Evolutionary conservation across 2,113 vertebrate genomes (phyloP).

Genomic region (Notarius quadriscutis): DNA sequence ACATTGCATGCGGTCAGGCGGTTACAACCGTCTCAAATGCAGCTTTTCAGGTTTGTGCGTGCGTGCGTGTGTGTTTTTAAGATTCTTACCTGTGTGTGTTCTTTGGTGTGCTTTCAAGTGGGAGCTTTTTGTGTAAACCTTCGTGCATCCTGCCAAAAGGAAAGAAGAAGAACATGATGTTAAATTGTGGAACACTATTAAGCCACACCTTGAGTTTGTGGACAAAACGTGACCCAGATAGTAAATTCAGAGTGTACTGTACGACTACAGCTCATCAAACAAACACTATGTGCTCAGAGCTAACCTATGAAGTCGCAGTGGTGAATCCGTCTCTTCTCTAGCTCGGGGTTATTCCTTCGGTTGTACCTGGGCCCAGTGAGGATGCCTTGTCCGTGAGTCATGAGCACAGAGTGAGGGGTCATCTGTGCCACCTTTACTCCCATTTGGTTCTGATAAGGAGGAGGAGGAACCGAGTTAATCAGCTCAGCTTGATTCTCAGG

Average conservation of each 20-base stretch:
- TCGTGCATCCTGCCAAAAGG: conserved; percentile 79
- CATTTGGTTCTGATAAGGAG: conserved; percentile 76
- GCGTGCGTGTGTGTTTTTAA: neutral
- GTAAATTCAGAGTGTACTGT: neutral
- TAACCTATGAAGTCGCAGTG: conserved; percentile 85
- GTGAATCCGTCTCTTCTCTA: conserved; percentile 90
- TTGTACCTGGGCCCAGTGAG: conserved; percentile 85
- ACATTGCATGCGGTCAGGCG: conserved; percentile 44
- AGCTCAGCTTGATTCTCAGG: conserved; percentile 82
- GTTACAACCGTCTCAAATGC: conserved; percentile 41
- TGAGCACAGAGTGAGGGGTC: conserved; percentile 68
- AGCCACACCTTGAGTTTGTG: conserved; percentile 3
- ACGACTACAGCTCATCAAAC: neutral
- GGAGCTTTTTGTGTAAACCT: conserved; percentile 95
- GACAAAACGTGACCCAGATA: neutral
- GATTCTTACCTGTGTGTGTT: conserved; percentile 86
- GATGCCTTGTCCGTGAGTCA: conserved; percentile 78
- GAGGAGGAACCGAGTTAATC: conserved; percentile 71
- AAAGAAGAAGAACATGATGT: conserved; percentile 35
- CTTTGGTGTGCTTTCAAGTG: conserved; percentile 92
- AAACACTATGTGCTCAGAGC: neutral
- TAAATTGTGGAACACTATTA: conserved; percentile 22
- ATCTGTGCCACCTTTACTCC: conserved; percentile 73
- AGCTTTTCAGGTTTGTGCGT: conserved; percentile 28
- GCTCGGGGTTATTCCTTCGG: conserved; percentile 86